phyloP scores from a whole-genome alignment of 2,888 invertebrate species.

The Pristionchus japonicus region DNA sequence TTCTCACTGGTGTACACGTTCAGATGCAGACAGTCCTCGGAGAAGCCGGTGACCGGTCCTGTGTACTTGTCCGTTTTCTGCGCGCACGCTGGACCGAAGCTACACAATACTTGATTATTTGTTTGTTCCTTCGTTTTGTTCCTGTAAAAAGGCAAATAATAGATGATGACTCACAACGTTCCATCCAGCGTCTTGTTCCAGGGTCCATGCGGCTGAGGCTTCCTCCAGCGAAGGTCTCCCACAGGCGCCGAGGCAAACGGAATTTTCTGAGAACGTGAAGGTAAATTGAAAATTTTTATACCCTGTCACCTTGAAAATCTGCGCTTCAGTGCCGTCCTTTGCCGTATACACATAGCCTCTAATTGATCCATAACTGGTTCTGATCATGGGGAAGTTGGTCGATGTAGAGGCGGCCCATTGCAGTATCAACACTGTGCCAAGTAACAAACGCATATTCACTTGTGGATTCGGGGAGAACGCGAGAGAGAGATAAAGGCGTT shows the following conservation, averaged over 20 bases:
- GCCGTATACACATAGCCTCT: neutral
- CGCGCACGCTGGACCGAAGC: slow-evolving; percentile 2
- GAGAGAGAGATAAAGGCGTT: neutral
- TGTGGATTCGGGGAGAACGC: neutral
- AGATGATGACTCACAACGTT: neutral
- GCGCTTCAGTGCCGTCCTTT: neutral
- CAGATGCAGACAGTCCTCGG: slow-evolving; percentile 20
- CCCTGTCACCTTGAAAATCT: neutral
- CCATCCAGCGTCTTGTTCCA: slow-evolving; percentile 21
- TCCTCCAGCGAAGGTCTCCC: neutral
- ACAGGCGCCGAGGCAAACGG: neutral
- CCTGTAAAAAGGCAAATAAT: no score
- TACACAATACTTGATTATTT: neutral
- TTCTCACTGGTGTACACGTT: neutral
- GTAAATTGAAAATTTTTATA: neutral
- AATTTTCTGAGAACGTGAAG: neutral
- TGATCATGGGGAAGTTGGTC: neutral
- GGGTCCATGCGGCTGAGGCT: neutral
- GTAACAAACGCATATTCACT: neutral
- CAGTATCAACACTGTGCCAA: neutral
- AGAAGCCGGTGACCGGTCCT: neutral
- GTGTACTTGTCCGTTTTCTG: neutral
- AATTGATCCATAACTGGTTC: neutral
- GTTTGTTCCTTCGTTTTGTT: no score
- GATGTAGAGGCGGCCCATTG: neutral